Evolutionary conservation across 2,797 vertebrate genomes (phyloP), one percentile per base, ranked within the genome.

Genomic region (Hemitrygon akajei): DNA sequence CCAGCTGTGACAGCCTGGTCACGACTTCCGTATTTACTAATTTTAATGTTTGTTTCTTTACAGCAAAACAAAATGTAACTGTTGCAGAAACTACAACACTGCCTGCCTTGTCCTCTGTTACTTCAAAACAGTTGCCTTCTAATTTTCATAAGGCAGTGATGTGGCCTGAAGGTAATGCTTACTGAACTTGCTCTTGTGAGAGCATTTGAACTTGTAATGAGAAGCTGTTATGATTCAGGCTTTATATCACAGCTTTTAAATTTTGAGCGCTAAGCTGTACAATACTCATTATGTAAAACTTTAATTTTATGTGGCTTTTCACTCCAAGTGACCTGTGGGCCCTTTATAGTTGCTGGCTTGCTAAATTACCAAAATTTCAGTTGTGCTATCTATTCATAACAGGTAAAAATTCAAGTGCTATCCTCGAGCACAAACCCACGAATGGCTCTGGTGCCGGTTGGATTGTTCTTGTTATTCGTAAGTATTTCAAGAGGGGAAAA

Each of bases 401-500:
- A 99, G 98, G 96, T 94, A 96, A 97, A 84, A 98, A 98, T 5
- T 94, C 96, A 77, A 98, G 95, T 94, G 96, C 97, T 0, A 16
- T 40, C 16, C 37, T 96, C 97, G 0, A 97, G 89, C 95, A 96
- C 94, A 94, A 96, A 86, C 96, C 97, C 93, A 95, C 97, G 93
- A 97, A 96, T 96, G 98, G 97, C 34, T 97, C 98, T 75, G 97
- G 98, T 94, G 98, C 98, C 80, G 98, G 97, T 93, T 99, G 99
- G 99, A 97, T 97, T 94, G 96, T 98, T 94, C 97, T 99, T 94
- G 98, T 98, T 0, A 96, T 98, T 93, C 97, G 98, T 99, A 95
- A 98, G 99, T 98, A 95, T 30, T 91, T 9, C 34, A 84, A 73
- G 37, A 30, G 10, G 22, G 9, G 27, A 16, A 86, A 60, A 58